Evolutionary conservation across 2,797 vertebrate species (phyloP), one percentile per base, ranked within the genome.

Genomic region (Lepus oiostolus): DNA sequence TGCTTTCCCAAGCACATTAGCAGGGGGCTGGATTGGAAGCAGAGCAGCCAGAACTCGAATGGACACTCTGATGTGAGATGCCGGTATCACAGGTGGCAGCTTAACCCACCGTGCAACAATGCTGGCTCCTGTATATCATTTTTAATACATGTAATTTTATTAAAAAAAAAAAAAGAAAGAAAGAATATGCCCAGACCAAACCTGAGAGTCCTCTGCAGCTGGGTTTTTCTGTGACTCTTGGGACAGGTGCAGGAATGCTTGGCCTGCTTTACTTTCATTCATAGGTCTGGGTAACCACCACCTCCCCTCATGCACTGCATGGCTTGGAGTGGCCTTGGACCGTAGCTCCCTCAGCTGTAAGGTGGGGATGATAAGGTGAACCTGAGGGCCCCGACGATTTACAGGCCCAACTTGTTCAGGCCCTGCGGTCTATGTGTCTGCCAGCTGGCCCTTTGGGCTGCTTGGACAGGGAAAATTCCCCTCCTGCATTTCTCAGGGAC

Each of bases 341-440:
- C 72, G 52, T 90, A 88, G 81, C 71, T 50, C 75, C 75, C 28
- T 95, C 10, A 19, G 88, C 72, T 82, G 24, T 95, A 79, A 88
- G 76, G 47, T 84, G 63, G 16, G 42, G 50, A 19, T 14, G 10
- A 71, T n/a, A 54, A 35, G 30, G 26, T 38, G 42, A 50, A 60
- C 70, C 1, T 65, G 42, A 90, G 62, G 60, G 81, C 52, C 21
- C 74, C 87, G 38, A 76, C 6, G 17, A 58, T 47, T 67, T 47
- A 42, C 22, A 87, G 35, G 68, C 86, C 50, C n/a, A 77, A 4
- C 26, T 47, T 63, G 54, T 21, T 81, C 77, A 93, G 89, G 52
- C 38, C 63, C 52, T 74, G 1, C 67, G 35, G 47, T 8, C 11
- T 75, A 7, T 70, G 1, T 72, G 47, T 79, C 90, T 71, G 67